phyloP scores from a whole-genome alignment of 2,797 vertebrate genomes.

The Oreochromis mossambicus region DNA sequence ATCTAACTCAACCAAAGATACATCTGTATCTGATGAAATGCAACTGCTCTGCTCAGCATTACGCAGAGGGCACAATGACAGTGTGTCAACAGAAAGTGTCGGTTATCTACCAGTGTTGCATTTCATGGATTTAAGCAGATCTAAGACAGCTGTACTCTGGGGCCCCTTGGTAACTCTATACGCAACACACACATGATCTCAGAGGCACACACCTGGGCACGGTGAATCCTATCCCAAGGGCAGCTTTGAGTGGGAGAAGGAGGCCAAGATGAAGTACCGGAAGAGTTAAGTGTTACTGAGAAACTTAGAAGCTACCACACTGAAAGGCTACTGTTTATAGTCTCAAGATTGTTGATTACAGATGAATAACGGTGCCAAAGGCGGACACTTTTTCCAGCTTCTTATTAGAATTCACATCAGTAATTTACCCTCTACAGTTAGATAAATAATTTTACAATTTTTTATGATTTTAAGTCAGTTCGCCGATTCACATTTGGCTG shows the following conservation, averaged over 20 bases:
- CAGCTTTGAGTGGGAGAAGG: conserved; percentile 19
- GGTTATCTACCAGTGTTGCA: conserved; percentile 33
- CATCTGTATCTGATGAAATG: neutral
- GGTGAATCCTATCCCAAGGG: conserved; percentile 42
- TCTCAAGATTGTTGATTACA: neutral
- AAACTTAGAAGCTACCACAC: neutral
- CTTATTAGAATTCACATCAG: neutral
- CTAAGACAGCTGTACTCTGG: conserved; percentile 49
- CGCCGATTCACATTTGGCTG: neutral
- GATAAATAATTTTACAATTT: neutral
- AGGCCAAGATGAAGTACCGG: conserved; percentile 17
- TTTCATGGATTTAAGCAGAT: conserved; percentile 53
- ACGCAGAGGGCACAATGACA: conserved; percentile 16
- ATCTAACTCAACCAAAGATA: neutral
- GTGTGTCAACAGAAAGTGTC: conserved; percentile 46
- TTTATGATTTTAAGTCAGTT: neutral
- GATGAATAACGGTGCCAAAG: neutral
- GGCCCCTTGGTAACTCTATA: conserved; percentile 55
- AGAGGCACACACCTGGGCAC: conserved; percentile 52
- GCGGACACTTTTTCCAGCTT: neutral
- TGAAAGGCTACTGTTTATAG: neutral
- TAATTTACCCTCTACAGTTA: neutral
- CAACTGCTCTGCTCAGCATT: neutral
- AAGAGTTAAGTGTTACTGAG: neutral
- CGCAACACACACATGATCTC: conserved; percentile 5